These are phyloP conservation scores for Leptosomus discolor DNA, from an alignment of 2,113 vertebrate genomes.

Conservation along the genomic window DNA sequence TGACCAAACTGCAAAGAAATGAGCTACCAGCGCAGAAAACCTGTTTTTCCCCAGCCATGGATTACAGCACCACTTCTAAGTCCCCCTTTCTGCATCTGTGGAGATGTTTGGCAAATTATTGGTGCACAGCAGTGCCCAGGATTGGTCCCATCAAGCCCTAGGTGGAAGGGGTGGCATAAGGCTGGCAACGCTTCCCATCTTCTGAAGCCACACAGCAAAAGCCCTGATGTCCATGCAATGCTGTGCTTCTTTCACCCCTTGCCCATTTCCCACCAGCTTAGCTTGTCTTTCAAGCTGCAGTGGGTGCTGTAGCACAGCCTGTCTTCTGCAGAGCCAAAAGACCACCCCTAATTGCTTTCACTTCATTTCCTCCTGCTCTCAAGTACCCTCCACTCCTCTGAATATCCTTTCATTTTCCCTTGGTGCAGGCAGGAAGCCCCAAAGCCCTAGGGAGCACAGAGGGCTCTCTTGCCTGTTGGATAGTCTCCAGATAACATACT, in stretches of 20 bases:
- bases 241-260: background rate
- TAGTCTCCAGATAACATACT: background rate
- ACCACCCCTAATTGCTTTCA: no score
- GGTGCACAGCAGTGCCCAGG: no score
- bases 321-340: background rate
- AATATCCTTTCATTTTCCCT: background rate
- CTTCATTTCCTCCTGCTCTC: background rate
- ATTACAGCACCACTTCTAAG: background rate
- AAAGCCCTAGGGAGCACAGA: background rate
- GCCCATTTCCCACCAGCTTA: background rate
- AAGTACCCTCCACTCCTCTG: background rate
- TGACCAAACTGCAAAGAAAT: accelerated
- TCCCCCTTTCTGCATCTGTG: accelerated
- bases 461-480: background rate
- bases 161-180: background rate
- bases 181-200: accelerated
- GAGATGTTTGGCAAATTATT: accelerated
- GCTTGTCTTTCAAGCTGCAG: background rate
- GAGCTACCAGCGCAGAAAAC: accelerated
- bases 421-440: background rate
- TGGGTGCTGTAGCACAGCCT: background rate
- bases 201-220: background rate
- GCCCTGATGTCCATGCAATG: accelerated
- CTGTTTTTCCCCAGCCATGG: accelerated
- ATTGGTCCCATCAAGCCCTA: background rate